Conservation (phyloP, 2,888 invertebrate genomes). For the Ichneumoninae sp. region DNA sequence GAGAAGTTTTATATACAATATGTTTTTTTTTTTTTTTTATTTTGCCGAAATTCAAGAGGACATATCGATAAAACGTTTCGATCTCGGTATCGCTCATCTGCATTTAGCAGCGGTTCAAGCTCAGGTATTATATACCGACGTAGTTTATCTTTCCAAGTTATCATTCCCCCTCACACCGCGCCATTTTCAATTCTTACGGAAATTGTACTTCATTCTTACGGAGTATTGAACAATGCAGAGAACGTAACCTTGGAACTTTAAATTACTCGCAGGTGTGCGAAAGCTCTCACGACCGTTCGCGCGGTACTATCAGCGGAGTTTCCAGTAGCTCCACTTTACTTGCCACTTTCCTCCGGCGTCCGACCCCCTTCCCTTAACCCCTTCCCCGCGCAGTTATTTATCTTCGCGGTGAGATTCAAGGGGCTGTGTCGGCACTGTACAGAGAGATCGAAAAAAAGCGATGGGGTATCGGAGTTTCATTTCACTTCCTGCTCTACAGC, state of each 20-base stretch:
- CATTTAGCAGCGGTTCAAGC: conserved; percentile 95
- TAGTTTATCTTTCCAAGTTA: background rate
- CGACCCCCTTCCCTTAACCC: background rate
- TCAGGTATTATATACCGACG: conserved; percentile 89
- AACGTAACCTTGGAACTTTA: conserved; percentile 47
- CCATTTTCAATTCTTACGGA: conserved; percentile 20
- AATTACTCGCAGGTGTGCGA: conserved; percentile 58
- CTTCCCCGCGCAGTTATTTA: conserved; percentile 4
- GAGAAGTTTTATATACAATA: too few relatives aligned
- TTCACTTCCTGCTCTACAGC: conserved; percentile 21
- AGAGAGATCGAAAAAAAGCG: conserved; percentile 21
- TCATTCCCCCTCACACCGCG: background rate
- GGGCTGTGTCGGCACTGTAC: background rate
- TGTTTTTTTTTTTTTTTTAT: conserved; percentile 49
- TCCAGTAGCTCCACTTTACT: conserved; percentile 24
- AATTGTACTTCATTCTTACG: background rate
- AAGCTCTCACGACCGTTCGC: conserved; percentile 53
- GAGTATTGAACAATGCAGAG: conserved; percentile 14
- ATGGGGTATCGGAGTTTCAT: background rate
- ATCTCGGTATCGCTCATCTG: conserved; percentile 95
- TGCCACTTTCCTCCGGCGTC: background rate
- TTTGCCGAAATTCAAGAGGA: conserved; percentile 98
- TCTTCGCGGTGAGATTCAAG: conserved; percentile 13
- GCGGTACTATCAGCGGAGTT: conserved; percentile 25
- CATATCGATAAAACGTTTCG: conserved; percentile 96